Conservation (phyloP, 1,140 invertebrate species). For the Diorhabda carinulata region DNA sequence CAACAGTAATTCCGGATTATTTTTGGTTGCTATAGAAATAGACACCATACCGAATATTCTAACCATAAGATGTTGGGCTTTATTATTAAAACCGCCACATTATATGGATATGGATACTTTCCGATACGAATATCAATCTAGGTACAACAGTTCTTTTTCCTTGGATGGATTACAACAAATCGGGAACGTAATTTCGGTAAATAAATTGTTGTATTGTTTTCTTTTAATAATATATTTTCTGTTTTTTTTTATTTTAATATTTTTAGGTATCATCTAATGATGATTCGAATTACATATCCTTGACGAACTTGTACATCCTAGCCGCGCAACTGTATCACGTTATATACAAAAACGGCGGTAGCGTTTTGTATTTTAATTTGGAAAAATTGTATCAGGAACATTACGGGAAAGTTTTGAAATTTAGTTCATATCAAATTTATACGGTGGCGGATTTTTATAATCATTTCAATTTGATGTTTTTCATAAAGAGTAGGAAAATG, state of each 20-base stretch:
- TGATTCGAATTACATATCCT: conserved; percentile 34
- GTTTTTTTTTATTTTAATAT: conserved; percentile 2
- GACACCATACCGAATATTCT: conserved; percentile 31
- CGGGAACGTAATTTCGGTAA: conserved; percentile 37
- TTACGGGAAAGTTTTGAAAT: conserved; percentile 35
- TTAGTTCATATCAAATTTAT: conserved; percentile 33
- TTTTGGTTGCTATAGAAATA: conserved; percentile 32
- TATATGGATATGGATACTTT: conserved; percentile 33
- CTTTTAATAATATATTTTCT: neutral
- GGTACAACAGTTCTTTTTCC: conserved; percentile 37
- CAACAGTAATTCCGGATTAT: conserved; percentile 35
- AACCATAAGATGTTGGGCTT: conserved; percentile 39
- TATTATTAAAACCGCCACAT: conserved; percentile 41
- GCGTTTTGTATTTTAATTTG: conserved; percentile 33
- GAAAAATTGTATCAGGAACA: conserved; percentile 32
- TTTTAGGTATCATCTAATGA: conserved; percentile 32
- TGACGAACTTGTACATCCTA: conserved; percentile 37
- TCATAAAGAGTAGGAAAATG: conserved; percentile 33
- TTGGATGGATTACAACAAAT: conserved; percentile 37
- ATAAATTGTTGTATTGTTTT: neutral
- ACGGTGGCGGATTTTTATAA: conserved; percentile 37
- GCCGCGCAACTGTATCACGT: conserved; percentile 43
- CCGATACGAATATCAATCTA: conserved; percentile 34
- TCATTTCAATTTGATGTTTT: conserved; percentile 38
- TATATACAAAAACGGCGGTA: conserved; percentile 35